Percentiles rank a stretch among this genome's conserved stretches.
phyloP scores from a whole-genome alignment of 2,113 vertebrate genomes.

The Chitala chitala region DNA sequence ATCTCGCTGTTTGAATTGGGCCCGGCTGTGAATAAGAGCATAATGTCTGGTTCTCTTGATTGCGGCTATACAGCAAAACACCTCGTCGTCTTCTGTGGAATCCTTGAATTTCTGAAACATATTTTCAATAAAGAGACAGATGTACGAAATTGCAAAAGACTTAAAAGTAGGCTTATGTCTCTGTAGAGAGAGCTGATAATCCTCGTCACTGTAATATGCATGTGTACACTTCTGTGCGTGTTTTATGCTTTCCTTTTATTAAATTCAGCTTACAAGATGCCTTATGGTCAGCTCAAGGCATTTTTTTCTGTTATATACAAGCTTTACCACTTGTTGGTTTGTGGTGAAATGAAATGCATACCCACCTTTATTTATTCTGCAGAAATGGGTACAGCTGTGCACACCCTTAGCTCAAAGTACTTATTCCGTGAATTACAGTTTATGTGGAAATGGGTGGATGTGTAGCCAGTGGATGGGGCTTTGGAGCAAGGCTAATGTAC shows the following conservation, averaged over 20 bases:
- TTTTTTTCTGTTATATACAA: neutral
- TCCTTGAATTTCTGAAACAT: neutral
- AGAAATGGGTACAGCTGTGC: too few species aligned
- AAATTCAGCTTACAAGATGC: too few species aligned
- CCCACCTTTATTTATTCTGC: too few species aligned
- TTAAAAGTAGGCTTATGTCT: neutral
- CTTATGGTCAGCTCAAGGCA: neutral
- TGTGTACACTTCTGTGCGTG: too few species aligned
- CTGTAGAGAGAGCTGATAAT: neutral
- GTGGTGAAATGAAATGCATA: too few species aligned
- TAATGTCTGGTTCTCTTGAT: neutral
- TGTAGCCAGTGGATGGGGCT: too few species aligned
- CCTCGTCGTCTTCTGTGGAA: neutral
- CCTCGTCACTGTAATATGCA: too few species aligned
- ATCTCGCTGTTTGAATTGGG: slow-evolving; percentile 1
- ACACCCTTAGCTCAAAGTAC: too few species aligned
- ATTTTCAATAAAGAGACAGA: neutral
- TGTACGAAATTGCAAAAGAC: neutral
- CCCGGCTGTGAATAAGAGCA: neutral
- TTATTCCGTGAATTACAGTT: too few species aligned
- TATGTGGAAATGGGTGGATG: too few species aligned
- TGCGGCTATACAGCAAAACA: neutral
- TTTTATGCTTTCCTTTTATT: neutral
- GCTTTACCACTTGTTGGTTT: neutral
- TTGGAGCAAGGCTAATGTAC: too few species aligned